These are phyloP conservation scores for Emesis russula DNA, from an alignment of 2,888 invertebrate species.

Conservation along the genomic window DNA sequence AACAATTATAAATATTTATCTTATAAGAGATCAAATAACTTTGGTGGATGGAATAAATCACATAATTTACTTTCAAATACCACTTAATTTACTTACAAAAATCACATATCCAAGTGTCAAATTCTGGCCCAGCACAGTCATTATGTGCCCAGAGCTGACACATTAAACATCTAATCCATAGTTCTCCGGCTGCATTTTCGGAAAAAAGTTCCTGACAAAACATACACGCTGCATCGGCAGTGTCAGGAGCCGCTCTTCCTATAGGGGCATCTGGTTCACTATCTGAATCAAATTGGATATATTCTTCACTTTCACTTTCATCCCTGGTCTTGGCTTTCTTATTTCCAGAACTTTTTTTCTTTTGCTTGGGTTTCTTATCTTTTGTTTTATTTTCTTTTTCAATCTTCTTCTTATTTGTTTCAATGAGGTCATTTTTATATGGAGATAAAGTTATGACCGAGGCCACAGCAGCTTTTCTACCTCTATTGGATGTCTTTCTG, in stretches of 20 bases:
- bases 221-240: conserved; percentile 48
- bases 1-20: too few relatives aligned
- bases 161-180: conserved; percentile 68
- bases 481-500: conserved; percentile 48
- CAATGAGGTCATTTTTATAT: conserved; percentile 51
- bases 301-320: conserved; percentile 28
- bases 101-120: conserved; percentile 78
- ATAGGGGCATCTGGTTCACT: conserved; percentile 53
- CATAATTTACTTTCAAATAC: too few relatives aligned
- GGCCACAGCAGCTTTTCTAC: conserved; percentile 53
- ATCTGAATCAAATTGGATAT: conserved; percentile 54
- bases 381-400: conserved; percentile 55
- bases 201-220: not conserved
- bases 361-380: not conserved
- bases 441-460: conserved; percentile 53
- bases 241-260: conserved; percentile 45
- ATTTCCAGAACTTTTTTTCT: conserved; percentile 34
- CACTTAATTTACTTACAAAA: conserved; percentile 54
- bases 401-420: conserved; percentile 55
- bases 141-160: conserved; percentile 77
- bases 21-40: not conserved
- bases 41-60: not conserved
- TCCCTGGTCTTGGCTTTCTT: not conserved
- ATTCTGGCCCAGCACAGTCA: conserved; percentile 74
- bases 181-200: conserved; percentile 5